Evolutionary conservation across 1,140 invertebrate species (phyloP).

Genomic region (Formica selysi): DNA sequence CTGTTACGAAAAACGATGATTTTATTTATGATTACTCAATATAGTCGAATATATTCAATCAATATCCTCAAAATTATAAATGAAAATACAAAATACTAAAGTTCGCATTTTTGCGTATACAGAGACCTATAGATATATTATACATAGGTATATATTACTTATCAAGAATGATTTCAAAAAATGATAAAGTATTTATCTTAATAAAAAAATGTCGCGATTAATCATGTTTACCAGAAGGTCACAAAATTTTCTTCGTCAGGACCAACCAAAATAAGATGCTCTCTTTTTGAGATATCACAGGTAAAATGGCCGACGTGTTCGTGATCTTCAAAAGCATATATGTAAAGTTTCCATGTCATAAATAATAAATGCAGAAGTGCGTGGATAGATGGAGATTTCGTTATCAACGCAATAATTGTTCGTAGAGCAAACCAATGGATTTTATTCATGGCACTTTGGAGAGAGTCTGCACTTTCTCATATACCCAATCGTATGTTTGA

Average conservation of each 20-base stretch:
- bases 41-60: slow-evolving; percentile 69
- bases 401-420: slow-evolving; percentile 61
- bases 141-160: slow-evolving; percentile 68
- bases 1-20: slow-evolving; percentile 67
- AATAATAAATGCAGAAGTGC: slow-evolving; percentile 80
- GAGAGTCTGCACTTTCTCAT: slow-evolving; percentile 90
- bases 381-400: slow-evolving; percentile 66
- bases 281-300: slow-evolving; percentile 83
- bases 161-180: slow-evolving; percentile 65
- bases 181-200: slow-evolving; percentile 47
- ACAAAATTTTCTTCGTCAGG: slow-evolving; percentile 56
- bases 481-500: slow-evolving; percentile 91
- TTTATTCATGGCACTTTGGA: slow-evolving; percentile 89
- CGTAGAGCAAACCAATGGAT: slow-evolving; percentile 47
- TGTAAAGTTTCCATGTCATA: slow-evolving; percentile 75
- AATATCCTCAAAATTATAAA: slow-evolving; percentile 75
- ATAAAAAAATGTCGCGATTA: slow-evolving; percentile 49
- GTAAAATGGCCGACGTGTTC: slow-evolving; percentile 81
- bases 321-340: slow-evolving; percentile 77
- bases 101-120: slow-evolving; percentile 41
- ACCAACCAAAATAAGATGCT: slow-evolving; percentile 59
- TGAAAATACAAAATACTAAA: slow-evolving; percentile 80
- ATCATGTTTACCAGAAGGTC: slow-evolving; percentile 19
- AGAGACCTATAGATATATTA: slow-evolving; percentile 12
- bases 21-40: slow-evolving; percentile 73